phyloP scores from a whole-genome alignment of 1,140 invertebrate species.

The Holcopasites calliopsidis region DNA sequence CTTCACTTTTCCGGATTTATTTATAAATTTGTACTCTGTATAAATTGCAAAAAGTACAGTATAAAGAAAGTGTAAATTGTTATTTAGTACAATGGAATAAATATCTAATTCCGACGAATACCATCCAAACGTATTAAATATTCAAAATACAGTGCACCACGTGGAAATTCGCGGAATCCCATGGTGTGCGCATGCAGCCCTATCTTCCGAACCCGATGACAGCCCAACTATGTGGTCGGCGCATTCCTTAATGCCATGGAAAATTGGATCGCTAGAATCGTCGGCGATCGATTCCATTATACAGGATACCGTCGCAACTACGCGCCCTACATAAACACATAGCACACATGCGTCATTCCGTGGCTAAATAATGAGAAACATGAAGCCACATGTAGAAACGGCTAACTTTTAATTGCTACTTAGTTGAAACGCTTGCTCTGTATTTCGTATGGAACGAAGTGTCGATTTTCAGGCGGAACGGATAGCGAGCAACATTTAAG shows the following conservation, averaged over 20 bases:
- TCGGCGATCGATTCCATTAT: slow-evolving; percentile 37
- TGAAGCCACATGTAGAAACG: not conserved
- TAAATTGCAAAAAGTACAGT: no score
- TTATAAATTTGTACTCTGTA: no score
- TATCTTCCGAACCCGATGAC: slow-evolving; percentile 26
- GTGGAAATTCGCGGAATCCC: slow-evolving; percentile 44
- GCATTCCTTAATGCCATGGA: slow-evolving; percentile 52
- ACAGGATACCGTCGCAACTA: slow-evolving; percentile 15
- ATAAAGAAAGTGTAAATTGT: no score
- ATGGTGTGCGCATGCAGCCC: slow-evolving; percentile 38
- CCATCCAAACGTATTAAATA: no score
- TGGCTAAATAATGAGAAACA: not conserved
- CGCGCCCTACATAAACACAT: slow-evolving; percentile 1
- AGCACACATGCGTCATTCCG: not conserved
- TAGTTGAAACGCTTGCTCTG: not conserved
- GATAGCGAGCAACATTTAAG: not conserved
- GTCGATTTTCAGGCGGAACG: no score
- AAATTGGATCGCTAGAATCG: slow-evolving; percentile 59
- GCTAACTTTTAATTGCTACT: not conserved
- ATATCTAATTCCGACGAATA: no score
- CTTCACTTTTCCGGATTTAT: no score
- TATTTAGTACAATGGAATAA: no score
- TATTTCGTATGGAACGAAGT: not conserved
- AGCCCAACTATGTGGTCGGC: slow-evolving; percentile 45
- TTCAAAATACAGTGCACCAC: no score